phyloP scores from a whole-genome alignment of 35 echinoderm and acorn worm species.

The Diadema setosum region DNA sequence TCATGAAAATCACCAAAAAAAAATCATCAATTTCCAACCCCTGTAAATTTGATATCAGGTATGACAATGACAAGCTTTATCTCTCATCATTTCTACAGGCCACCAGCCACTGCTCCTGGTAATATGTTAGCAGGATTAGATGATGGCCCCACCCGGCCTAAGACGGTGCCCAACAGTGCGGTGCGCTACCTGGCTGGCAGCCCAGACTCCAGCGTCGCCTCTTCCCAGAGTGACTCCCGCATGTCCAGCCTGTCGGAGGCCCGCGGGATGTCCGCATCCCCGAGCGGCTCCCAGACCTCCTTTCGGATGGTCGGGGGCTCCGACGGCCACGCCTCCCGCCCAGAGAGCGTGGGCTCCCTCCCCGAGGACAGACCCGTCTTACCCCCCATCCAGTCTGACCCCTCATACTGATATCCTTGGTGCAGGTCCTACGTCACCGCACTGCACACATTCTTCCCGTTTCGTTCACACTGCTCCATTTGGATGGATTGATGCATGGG shows the following conservation, averaged over 20 bases:
- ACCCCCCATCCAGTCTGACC: background rate
- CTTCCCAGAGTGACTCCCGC: conserved; percentile 49
- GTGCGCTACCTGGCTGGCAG: conserved; percentile 41
- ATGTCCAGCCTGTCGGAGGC: conserved; percentile 91
- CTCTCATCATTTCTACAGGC: conserved; percentile 18
- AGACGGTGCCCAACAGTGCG: conserved; percentile 53
- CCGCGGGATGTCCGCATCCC: conserved; percentile 58
- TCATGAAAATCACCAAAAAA: too few relatives aligned
- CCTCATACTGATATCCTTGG: too few relatives aligned
- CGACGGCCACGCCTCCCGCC: background rate
- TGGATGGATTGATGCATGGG: too few relatives aligned
- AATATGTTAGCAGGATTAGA: conserved; percentile 12
- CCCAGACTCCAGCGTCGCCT: conserved; percentile 87
- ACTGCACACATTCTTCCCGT: too few relatives aligned
- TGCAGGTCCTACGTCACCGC: too few relatives aligned
- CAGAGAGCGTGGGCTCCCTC: background rate
- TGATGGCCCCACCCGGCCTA: conserved; percentile 40
- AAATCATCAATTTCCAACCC: too few relatives aligned
- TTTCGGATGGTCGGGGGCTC: conserved; percentile 13
- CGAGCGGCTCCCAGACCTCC: conserved; percentile 14
- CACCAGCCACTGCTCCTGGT: conserved; percentile 75
- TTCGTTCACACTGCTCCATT: too few relatives aligned
- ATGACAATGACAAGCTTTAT: too few relatives aligned
- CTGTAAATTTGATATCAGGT: too few relatives aligned
- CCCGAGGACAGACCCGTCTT: background rate